A percentile compares a stretch with the other conserved stretches of the same genome.
These are phyloP conservation scores for Parazoanthus swiftii DNA, from an alignment of 92 coral and sea anemone genomes.

Conservation along the genomic window DNA sequence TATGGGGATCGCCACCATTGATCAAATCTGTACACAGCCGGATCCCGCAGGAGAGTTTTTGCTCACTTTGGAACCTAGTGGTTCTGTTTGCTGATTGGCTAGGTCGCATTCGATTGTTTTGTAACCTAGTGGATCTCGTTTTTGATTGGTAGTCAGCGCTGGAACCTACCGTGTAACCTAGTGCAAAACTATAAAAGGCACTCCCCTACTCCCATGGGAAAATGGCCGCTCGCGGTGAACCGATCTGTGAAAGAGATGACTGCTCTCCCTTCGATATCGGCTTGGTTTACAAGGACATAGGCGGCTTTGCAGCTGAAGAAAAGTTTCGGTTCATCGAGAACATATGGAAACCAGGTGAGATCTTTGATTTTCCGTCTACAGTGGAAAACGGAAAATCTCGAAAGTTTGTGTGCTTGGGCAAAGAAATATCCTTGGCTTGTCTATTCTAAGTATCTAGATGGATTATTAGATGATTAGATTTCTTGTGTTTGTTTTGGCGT, in stretches of 20 bases:
- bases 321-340: constrained; percentile 52
- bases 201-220: neutral
- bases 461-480: neutral
- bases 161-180: constrained; percentile 3
- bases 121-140: constrained; percentile 38
- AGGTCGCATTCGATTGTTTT: constrained; percentile 26
- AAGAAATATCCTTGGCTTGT: constrained; percentile 55
- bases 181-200: constrained; percentile 17
- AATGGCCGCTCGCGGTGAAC: constrained; percentile 10
- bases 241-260: neutral
- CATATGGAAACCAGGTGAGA: constrained; percentile 56
- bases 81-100: constrained; percentile 29
- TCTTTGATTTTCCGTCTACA: neutral
- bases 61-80: constrained; percentile 5
- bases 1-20: neutral
- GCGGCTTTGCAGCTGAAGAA: constrained; percentile 43
- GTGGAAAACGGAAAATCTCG: constrained; percentile 41
- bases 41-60: neutral
- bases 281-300: constrained; percentile 35
- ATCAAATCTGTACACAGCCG: neutral
- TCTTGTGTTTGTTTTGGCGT: no score
- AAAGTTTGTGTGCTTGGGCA: constrained; percentile 51
- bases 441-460: constrained; percentile 57
- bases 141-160: constrained; percentile 37
- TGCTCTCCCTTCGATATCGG: neutral